phyloP scores from a whole-genome alignment of 2,888 invertebrate genomes.

The Euclidia mi region DNA sequence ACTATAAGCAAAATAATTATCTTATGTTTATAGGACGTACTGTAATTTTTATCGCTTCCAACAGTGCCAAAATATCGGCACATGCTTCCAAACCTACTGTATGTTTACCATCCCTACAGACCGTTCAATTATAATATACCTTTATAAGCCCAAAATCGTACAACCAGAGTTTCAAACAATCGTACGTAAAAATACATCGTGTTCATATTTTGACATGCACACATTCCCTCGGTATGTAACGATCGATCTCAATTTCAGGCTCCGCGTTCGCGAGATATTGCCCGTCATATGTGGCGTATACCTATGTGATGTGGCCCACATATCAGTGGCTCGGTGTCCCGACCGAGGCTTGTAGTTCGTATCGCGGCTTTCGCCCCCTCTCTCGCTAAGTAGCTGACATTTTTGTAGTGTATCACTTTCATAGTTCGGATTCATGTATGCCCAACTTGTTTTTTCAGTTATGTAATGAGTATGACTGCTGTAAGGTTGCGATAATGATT shows the following conservation, averaged over 20 bases:
- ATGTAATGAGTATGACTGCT: slow-evolving; percentile 3
- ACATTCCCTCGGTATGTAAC: neutral
- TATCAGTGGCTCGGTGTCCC: slow-evolving; percentile 14
- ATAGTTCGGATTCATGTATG: neutral
- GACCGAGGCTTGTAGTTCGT: slow-evolving; percentile 7
- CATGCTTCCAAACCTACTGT: too few species aligned
- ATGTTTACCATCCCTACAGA: too few species aligned
- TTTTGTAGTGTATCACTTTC: slow-evolving; percentile 10
- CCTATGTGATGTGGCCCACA: slow-evolving; percentile 16
- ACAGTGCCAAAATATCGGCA: too few species aligned
- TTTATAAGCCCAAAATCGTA: too few species aligned
- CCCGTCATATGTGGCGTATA: slow-evolving; percentile 1
- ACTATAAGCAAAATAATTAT: too few species aligned
- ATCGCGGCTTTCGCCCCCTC: slow-evolving; percentile 8
- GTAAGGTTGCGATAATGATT: too few species aligned
- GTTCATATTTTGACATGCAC: neutral
- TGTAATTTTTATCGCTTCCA: too few species aligned
- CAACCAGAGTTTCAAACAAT: too few species aligned
- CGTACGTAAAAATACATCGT: too few species aligned
- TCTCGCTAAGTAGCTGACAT: slow-evolving; percentile 7
- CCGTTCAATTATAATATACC: too few species aligned
- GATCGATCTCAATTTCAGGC: slow-evolving; percentile 19
- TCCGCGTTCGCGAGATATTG: slow-evolving; percentile 12
- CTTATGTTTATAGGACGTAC: too few species aligned
- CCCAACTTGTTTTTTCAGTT: slow-evolving; percentile 4